Percentiles rank a stretch among this genome's conserved stretches.
Conservation (phyloP, 2,113 vertebrate species). For the Reinhardtius hippoglossoides region DNA sequence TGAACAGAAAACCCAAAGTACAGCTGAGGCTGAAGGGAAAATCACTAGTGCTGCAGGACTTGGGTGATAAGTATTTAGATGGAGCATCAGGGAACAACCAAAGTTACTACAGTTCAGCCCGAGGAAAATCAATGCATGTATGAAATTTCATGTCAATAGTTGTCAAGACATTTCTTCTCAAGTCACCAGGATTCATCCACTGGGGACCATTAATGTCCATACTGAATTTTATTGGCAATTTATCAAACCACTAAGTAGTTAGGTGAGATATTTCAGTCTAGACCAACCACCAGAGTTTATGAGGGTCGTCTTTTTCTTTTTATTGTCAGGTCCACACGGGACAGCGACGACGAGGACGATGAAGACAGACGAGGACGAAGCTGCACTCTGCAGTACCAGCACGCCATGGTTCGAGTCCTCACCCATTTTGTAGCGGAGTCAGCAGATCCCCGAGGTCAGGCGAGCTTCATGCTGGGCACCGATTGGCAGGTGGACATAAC, state of each 20-base stretch:
- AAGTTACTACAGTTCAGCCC: no score
- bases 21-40: background rate
- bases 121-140: background rate
- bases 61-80: no score
- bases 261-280: no score
- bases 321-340: slow-evolving; percentile 84
- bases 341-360: slow-evolving; percentile 96
- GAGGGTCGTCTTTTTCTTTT: background rate
- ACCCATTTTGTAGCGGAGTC: slow-evolving; percentile 93
- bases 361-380: slow-evolving; percentile 89
- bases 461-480: slow-evolving; percentile 86
- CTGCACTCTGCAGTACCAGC: slow-evolving; percentile 94
- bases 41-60: no score
- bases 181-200: background rate
- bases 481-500: slow-evolving; percentile 97
- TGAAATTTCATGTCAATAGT: background rate
- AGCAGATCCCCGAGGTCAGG: slow-evolving; percentile 84
- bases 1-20: background rate
- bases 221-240: background rate
- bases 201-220: no score
- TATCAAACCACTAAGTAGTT: no score
- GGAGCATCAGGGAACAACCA: no score
- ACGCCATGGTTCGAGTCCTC: slow-evolving; percentile 90
- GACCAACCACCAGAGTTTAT: background rate
- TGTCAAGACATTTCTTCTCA: background rate